Percentiles rank a stretch among this genome's conserved stretches.
Evolutionary conservation across 2,113 vertebrate genomes (phyloP).

Genomic region (Mustelus asterias): DNA sequence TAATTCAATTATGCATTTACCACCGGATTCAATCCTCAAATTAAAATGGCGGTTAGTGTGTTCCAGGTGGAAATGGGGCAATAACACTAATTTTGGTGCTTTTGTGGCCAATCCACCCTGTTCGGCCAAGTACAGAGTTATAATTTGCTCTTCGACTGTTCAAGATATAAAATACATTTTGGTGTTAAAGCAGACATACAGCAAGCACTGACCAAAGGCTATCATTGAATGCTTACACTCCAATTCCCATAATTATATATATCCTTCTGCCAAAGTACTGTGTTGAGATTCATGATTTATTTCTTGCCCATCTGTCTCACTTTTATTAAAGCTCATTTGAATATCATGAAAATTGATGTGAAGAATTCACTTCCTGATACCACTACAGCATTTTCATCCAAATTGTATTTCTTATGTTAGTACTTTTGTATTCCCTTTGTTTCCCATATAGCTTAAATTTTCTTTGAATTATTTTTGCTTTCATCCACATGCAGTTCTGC

Average conservation of each 20-base stretch:
- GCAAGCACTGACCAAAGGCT: not conserved
- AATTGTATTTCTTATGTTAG: not conserved
- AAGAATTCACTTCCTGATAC: not conserved
- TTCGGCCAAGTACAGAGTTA: not conserved
- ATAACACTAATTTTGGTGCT: not conserved
- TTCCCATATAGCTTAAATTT: not conserved
- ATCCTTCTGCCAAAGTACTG: not conserved
- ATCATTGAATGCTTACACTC: not conserved
- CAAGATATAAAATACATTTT: not conserved
- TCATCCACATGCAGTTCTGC: not conserved
- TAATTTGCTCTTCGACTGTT: not conserved
- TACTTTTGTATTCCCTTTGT: not conserved
- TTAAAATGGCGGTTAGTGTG: not conserved
- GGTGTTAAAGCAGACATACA: not conserved
- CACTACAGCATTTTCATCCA: not conserved
- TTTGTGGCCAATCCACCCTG: not conserved
- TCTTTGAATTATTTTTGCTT: not conserved
- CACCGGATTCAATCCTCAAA: not conserved
- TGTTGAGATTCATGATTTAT: not conserved
- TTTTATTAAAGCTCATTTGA: not conserved
- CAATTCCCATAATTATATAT: not conserved
- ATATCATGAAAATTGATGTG: slow-evolving; percentile 15
- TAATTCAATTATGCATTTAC: not conserved
- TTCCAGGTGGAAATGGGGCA: not conserved
- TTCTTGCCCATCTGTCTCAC: not conserved